Base-by-base conservation (phyloP, 1,140 invertebrate genomes). In the Phthorimaea operculella region DNA sequence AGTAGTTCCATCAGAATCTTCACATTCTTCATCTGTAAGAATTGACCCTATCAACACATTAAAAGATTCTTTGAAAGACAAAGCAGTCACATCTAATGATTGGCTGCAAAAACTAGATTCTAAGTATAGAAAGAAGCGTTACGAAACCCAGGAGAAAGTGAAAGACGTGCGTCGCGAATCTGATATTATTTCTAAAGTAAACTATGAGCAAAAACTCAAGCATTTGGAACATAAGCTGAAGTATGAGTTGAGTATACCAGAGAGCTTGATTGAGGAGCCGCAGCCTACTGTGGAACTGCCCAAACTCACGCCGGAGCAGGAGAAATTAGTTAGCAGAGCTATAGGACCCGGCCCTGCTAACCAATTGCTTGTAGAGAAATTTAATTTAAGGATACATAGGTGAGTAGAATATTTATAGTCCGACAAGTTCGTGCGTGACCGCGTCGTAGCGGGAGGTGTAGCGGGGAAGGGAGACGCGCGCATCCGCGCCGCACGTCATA, bases 381-480 rank as follows among this genome's bases (percentile, higher is more conserved):
- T 90, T 62, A 90, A 88, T 68, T 72, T 90, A 28, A 88, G 87
- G 50, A 90, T 91, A 60, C 86, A 61, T 66, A 81, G 81, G 84
- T 86, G 62, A 60, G 58, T 54, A 8, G 11, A 28, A 4, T 28
- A 28, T n/a, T n/a, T n/a, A n/a, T n/a, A n/a, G n/a, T n/a, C n/a
- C n/a, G n/a, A n/a, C n/a, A n/a, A n/a, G n/a, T n/a, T n/a, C n/a
- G n/a, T n/a, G n/a, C n/a, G n/a, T n/a, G n/a, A n/a, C n/a, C n/a
- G n/a, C n/a, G n/a, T n/a, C n/a, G n/a, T n/a, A n/a, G n/a, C n/a
- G n/a, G n/a, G n/a, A n/a, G n/a, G n/a, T n/a, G n/a, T n/a, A n/a
- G n/a, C n/a, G n/a, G n/a, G n/a, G n/a, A n/a, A n/a, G n/a, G n/a
- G n/a, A n/a, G n/a, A n/a, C n/a, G n/a, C n/a, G n/a, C n/a, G n/a